Evolutionary conservation across 2,113 vertebrate genomes (phyloP), one percentile per base, ranked within the genome.

Genomic region (Haemorhous mexicanus): DNA sequence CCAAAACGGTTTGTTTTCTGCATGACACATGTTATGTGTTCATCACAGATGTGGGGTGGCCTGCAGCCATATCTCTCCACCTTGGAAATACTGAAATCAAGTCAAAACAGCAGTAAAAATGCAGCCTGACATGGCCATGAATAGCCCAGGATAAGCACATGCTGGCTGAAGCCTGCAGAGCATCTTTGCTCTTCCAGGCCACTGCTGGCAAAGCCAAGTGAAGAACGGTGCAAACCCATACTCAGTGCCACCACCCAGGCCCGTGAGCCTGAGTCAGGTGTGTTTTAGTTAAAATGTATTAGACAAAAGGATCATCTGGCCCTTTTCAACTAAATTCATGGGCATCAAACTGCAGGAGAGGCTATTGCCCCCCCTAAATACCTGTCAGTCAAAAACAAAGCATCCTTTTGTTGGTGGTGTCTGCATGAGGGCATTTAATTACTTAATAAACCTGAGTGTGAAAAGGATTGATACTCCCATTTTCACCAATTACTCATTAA

Each of bases 401-500:
- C 33, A 41, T 64, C 11, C 82, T 75, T 39, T 39, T 17, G 1
- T 46, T 87, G 30, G 44, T 22, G 10, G 15, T 22, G 26, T 78
- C 87, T 81, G 17, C 3, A 2, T 85, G 33, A 75, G 61, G 61
- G 43, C 44, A 59, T 81, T 67, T 52, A 82, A 46, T 68, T 79
- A 69, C 21, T 67, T 69, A 62, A 43, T n/a, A 80, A 87, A 47
- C 8, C 41, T 78, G 13, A 47, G 27, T 47, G 28, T 86, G 63
- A 80, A 91, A 79, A 85, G 62, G 56, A 92, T 33, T 64, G 11
- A 83, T 70, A 53, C 47, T 82, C 23, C 30, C 16, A 11, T 90
- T 90, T 94, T 80, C 63, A 59, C 27, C 49, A 50, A 3, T 83
- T 77, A n/a, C 19, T 76, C 78, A 49, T 73, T 79, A 82, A 83